A percentile compares a stretch with the other conserved stretches of the same genome.
These are phyloP conservation scores for Dromococcyx pavoninus DNA, from an alignment of 2,797 vertebrate genomes.

Conservation along the genomic window DNA sequence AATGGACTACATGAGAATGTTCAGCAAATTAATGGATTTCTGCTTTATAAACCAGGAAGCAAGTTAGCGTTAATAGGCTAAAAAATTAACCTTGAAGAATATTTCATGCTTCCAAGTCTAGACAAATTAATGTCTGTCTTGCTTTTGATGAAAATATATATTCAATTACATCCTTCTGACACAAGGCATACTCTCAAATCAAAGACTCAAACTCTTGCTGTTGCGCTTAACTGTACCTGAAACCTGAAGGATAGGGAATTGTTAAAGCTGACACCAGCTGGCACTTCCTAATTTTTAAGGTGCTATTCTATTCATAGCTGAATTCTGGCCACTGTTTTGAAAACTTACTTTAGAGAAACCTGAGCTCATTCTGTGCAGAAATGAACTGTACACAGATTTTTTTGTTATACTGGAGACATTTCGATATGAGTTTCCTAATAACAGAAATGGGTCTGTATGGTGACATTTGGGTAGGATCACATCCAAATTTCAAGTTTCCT, in stretches of 20 bases:
- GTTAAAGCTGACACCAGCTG: background rate
- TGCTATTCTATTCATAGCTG: background rate
- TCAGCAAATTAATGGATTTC: background rate
- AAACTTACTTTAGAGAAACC: background rate
- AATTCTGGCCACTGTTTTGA: background rate
- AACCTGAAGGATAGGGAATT: background rate
- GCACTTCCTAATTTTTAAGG: background rate
- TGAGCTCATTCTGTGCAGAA: background rate
- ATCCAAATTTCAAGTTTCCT: background rate
- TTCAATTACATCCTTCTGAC: background rate
- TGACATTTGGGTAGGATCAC: background rate
- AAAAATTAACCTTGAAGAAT: constrained; percentile 30
- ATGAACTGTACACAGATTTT: background rate
- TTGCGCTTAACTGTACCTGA: background rate
- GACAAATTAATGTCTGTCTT: background rate
- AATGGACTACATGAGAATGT: too few species aligned
- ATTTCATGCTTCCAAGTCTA: background rate
- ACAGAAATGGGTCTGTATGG: background rate
- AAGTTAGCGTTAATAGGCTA: constrained; percentile 5
- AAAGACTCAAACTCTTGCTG: background rate
- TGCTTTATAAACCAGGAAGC: background rate
- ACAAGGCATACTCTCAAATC: background rate
- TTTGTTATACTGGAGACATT: background rate
- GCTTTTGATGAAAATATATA: background rate
- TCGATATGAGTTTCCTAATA: background rate